Evolutionary conservation across 2,797 vertebrate species (phyloP).

Genomic region (Diplodus puntazzo): DNA sequence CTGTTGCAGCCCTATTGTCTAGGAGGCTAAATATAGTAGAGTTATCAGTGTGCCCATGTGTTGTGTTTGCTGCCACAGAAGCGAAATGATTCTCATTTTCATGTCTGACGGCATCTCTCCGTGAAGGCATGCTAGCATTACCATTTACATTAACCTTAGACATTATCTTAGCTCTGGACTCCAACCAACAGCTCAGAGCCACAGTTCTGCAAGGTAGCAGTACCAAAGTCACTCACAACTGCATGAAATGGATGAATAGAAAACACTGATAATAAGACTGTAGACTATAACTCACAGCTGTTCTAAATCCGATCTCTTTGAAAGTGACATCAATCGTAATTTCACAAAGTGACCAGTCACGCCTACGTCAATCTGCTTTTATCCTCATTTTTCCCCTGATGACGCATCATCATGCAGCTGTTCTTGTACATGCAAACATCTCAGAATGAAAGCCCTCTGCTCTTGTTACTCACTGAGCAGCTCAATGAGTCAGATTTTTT

Average conservation of each 20-base stretch:
- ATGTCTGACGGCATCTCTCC: background rate
- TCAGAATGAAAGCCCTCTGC: background rate
- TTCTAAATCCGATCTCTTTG: background rate
- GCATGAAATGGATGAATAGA: background rate
- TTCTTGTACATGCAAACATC: background rate
- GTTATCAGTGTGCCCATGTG: background rate
- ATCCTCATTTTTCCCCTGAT: background rate
- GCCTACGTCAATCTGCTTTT: background rate
- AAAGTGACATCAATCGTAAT: background rate
- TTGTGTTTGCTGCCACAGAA: background rate
- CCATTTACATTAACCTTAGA: background rate
- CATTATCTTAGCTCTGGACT: background rate
- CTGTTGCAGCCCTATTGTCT: no score
- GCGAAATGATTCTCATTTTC: background rate
- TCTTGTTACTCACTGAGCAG: background rate
- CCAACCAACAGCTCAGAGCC: background rate
- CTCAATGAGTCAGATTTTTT: background rate
- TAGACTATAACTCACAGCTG: background rate
- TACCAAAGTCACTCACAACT: no score
- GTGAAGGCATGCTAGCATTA: background rate
- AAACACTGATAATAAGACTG: background rate
- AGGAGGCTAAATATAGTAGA: background rate
- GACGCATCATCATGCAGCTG: background rate
- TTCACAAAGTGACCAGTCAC: background rate
- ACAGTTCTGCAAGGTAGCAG: background rate